Evolutionary conservation across 2,797 vertebrate genomes (phyloP).

Genomic region (Manis crassicaudata): DNA sequence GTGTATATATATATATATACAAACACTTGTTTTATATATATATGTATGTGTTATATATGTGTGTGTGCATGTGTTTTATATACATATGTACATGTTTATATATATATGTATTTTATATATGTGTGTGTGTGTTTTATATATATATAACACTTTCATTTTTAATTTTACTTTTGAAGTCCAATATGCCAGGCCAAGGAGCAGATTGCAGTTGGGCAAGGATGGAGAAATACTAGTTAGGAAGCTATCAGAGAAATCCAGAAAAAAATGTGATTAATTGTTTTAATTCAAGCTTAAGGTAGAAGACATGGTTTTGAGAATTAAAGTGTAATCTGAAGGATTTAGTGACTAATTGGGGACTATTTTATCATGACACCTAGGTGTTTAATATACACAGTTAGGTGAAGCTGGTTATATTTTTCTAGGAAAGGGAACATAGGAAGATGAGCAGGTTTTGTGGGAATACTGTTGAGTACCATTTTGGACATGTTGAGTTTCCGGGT

Average conservation of each 20-base stretch:
- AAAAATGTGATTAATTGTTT: neutral
- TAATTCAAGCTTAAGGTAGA: neutral
- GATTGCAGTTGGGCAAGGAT: neutral
- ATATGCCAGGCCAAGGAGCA: neutral
- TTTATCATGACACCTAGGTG: neutral
- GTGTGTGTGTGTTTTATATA: too few relatives aligned
- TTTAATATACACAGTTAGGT: neutral
- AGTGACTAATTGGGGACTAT: neutral
- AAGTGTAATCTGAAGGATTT: neutral
- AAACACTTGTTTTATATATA: too few relatives aligned
- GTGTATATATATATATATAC: too few relatives aligned
- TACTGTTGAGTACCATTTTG: neutral
- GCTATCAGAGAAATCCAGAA: neutral
- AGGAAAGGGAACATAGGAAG: neutral
- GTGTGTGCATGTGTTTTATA: too few relatives aligned
- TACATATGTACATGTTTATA: too few relatives aligned
- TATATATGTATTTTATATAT: too few relatives aligned
- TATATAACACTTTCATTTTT: neutral
- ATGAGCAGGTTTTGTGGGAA: neutral
- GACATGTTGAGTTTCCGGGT: neutral
- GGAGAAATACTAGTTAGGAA: neutral
- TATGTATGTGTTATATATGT: too few relatives aligned
- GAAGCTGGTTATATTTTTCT: neutral
- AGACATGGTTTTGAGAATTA: neutral
- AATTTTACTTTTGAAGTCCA: neutral